phyloP scores from a whole-genome alignment of 2,888 invertebrate species.

The Cheilosia scutellata region DNA sequence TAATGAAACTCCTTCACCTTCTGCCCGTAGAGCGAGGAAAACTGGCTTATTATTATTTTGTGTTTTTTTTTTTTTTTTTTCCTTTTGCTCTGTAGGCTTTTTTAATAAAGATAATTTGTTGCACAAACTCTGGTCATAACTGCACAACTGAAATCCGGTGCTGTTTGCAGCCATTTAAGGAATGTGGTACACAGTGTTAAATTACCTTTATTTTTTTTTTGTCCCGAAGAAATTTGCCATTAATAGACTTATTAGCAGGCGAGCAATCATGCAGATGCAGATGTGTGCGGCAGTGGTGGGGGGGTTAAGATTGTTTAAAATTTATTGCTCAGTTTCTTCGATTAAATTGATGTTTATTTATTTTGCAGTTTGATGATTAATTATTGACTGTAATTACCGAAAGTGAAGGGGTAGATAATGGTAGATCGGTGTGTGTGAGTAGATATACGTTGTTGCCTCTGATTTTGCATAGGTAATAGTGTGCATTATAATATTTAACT shows the following conservation, averaged over 20 bases:
- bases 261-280: conserved; percentile 44
- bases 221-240: conserved; percentile 53
- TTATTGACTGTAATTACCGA: conserved; percentile 46
- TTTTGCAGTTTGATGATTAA: conserved; percentile 55
- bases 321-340: conserved; percentile 43
- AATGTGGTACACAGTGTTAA: conserved; percentile 75
- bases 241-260: conserved; percentile 69
- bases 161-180: conserved; percentile 74
- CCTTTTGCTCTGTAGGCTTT: conserved; percentile 44
- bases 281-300: neutral
- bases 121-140: conserved; percentile 70
- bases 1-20: conserved; percentile 75
- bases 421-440: neutral
- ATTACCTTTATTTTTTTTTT: conserved; percentile 59
- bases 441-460: neutral
- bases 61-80: conserved; percentile 34
- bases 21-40: conserved; percentile 57
- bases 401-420: conserved; percentile 42
- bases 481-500: conserved; percentile 13
- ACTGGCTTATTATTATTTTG: conserved; percentile 71
- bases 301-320: conserved; percentile 19
- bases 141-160: conserved; percentile 70
- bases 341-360: conserved; percentile 40
- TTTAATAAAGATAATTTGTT: conserved; percentile 73
- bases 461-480: conserved; percentile 20